Conservation (phyloP, 2,113 vertebrate species). For the Clarias macrocephalus region DNA sequence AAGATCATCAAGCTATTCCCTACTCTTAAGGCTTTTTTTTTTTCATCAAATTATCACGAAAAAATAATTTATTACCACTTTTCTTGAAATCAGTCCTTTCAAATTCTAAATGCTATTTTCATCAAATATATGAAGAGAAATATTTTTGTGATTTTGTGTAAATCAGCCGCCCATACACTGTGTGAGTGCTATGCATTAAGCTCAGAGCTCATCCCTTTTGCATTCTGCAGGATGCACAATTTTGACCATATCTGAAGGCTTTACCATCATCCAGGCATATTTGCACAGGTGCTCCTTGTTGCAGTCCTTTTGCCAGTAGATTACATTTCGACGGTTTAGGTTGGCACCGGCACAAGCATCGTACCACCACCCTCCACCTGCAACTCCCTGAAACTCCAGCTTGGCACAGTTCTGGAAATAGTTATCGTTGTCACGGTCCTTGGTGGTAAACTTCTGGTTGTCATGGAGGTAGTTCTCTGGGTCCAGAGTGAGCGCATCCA, state of each 20-base stretch:
- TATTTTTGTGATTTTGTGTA: not conserved
- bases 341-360: constrained; percentile 81
- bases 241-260: constrained; percentile 65
- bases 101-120: not conserved
- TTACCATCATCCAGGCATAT: constrained; percentile 84
- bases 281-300: constrained; percentile 77
- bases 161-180: not conserved
- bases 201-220: constrained; percentile 78
- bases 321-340: constrained; percentile 79
- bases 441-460: constrained; percentile 85
- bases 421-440: constrained; percentile 83
- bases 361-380: constrained; percentile 82
- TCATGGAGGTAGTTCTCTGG: constrained; percentile 88
- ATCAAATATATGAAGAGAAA: not conserved
- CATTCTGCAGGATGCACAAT: constrained; percentile 60
- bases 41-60: not conserved
- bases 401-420: constrained; percentile 82
- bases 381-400: constrained; percentile 76
- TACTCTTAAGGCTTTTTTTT: not conserved
- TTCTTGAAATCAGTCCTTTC: not conserved
- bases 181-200: not conserved
- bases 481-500: constrained; percentile 79
- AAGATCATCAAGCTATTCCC: not conserved
- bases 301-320: constrained; percentile 86
- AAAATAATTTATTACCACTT: not conserved